phyloP scores from a whole-genome alignment of 2,888 invertebrate species.

The Steinernema carpocapsae region DNA sequence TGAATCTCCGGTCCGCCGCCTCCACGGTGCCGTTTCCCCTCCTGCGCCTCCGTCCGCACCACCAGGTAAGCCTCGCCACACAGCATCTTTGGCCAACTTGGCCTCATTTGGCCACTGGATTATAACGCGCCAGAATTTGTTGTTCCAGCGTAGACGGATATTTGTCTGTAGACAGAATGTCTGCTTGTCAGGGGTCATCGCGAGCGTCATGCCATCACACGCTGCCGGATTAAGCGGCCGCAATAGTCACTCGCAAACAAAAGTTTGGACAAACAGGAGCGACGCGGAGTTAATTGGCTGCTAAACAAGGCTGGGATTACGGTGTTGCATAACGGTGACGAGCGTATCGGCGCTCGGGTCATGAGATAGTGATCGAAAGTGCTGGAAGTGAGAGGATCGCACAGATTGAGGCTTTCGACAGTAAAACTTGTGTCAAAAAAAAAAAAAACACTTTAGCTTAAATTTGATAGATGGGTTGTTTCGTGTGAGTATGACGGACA shows the following conservation, averaged over 20 bases:
- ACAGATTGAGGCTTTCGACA: no score
- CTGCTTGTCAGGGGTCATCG: constrained; percentile 15
- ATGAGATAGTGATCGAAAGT: not conserved
- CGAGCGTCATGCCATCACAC: constrained; percentile 3
- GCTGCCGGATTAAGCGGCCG: constrained; percentile 21
- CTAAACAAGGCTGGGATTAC: not conserved
- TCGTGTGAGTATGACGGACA: no score
- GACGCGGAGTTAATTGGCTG: constrained; percentile 14
- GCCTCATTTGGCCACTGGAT: not conserved
- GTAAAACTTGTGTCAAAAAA: no score
- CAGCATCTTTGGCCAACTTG: no score
- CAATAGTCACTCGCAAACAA: constrained; percentile 28
- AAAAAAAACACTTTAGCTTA: no score
- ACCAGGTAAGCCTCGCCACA: constrained; percentile 13
- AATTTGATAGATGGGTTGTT: no score
- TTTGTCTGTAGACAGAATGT: constrained; percentile 10
- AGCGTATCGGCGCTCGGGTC: not conserved
- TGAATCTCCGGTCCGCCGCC: not conserved
- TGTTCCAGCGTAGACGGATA: constrained; percentile 24
- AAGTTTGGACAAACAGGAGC: constrained; percentile 8
- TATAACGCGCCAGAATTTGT: constrained; percentile 10
- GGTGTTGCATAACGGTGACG: constrained; percentile 31
- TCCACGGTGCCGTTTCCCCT: constrained; percentile 15
- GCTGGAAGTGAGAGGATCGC: not conserved
- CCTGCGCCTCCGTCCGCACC: constrained; percentile 4